These are phyloP conservation scores for Sapayoa aenigma DNA, from an alignment of 2,113 vertebrate species.

Conservation along the genomic window DNA sequence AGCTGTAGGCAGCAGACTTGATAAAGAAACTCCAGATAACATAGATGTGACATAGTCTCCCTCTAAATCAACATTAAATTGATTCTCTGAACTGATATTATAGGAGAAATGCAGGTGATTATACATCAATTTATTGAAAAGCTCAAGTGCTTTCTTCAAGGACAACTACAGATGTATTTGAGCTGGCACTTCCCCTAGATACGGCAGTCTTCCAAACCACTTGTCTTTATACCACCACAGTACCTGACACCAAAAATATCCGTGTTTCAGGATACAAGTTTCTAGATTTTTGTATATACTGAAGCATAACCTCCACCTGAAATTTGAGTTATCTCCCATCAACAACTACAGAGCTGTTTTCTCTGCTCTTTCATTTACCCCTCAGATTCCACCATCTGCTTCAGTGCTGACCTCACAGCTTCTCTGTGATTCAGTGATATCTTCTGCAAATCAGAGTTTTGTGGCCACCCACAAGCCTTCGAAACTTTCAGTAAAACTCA, in stretches of 20 bases:
- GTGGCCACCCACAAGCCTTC: background rate
- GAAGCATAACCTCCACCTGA: background rate
- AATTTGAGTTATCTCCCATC: background rate
- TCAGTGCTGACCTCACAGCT: background rate
- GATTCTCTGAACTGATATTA: background rate
- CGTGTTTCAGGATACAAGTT: background rate
- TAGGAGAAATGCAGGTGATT: background rate
- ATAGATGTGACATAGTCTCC: background rate
- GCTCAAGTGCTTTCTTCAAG: background rate
- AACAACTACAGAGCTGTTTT: background rate
- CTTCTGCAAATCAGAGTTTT: background rate
- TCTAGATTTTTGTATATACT: background rate
- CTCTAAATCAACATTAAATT: background rate
- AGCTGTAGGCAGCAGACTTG: background rate
- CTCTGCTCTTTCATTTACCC: background rate
- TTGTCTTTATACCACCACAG: background rate
- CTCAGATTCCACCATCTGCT: background rate
- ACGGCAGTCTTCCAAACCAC: background rate
- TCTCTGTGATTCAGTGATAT: background rate
- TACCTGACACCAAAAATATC: background rate
- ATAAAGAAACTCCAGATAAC: background rate
- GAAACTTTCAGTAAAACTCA: background rate
- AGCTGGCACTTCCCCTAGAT: background rate
- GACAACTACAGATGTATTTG: background rate
- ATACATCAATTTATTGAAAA: background rate